These are phyloP conservation scores for Anguilla megastoma DNA, from an alignment of 2,797 vertebrate genomes.

Conservation along the genomic window DNA sequence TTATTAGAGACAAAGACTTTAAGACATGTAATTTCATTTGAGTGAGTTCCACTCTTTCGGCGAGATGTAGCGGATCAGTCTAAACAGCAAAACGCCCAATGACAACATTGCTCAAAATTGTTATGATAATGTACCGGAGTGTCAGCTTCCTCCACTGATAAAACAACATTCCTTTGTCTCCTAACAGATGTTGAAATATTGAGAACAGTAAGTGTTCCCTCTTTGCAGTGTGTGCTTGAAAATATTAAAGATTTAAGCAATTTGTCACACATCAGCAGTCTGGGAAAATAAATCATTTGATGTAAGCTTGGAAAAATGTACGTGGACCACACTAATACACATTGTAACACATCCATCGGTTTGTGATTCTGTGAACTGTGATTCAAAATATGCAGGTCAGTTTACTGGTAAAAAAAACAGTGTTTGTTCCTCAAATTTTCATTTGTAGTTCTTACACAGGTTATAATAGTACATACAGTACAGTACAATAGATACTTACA, in stretches of 20 bases:
- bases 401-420: neutral
- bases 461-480: neutral
- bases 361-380: neutral
- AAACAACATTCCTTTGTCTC: conserved; percentile 43
- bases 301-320: conserved; percentile 9
- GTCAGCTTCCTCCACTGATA: conserved; percentile 53
- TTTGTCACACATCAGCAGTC: conserved; percentile 19
- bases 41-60: neutral
- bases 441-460: neutral
- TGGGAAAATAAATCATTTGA: neutral
- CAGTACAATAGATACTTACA: neutral
- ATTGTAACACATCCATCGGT: neutral
- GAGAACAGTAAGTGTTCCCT: conserved; percentile 63
- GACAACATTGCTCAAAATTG: conserved; percentile 35
- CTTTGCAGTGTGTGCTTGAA: conserved; percentile 27
- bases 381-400: neutral
- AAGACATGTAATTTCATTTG: conserved; percentile 33
- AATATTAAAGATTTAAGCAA: conserved; percentile 7
- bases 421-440: neutral
- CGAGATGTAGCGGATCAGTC: neutral
- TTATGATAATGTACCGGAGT: conserved; percentile 51
- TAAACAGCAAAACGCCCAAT: conserved; percentile 38
- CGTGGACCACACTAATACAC: neutral
- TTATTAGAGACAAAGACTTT: conserved; percentile 57
- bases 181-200: conserved; percentile 66